Conservation (phyloP, 2,113 vertebrate species). For the Corythoichthys haematopterus region DNA sequence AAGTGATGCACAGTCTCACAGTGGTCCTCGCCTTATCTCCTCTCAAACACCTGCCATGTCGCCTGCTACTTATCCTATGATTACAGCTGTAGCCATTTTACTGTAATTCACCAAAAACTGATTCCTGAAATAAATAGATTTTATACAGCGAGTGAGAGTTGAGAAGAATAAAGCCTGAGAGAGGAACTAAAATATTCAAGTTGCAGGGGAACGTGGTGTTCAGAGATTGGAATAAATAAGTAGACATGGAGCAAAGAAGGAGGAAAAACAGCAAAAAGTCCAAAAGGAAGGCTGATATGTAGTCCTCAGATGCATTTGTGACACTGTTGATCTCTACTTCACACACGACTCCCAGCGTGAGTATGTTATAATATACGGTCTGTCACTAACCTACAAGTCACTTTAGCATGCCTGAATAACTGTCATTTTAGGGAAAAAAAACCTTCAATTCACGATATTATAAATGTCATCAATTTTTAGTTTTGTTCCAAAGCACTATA, state of each 20-base stretch:
- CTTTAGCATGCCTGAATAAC: too few relatives aligned
- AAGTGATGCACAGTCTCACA: conserved; percentile 62
- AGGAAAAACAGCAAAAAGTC: conserved; percentile 29
- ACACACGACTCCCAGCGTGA: conserved; percentile 25
- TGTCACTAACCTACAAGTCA: neutral
- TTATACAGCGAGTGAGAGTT: conserved; percentile 34
- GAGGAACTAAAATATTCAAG: conserved; percentile 62
- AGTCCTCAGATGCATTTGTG: conserved; percentile 27
- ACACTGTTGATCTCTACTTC: conserved; percentile 36
- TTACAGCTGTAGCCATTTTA: conserved; percentile 72
- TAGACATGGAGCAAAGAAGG: conserved; percentile 33
- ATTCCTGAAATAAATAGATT: conserved; percentile 71
- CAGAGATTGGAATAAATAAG: conserved; percentile 61
- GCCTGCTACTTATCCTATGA: conserved; percentile 73
- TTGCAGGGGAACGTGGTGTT: conserved; percentile 55
- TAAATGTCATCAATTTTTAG: too few relatives aligned
- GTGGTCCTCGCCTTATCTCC: conserved; percentile 69
- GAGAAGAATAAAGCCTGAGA: conserved; percentile 5
- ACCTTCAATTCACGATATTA: too few relatives aligned
- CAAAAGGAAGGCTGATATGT: conserved; percentile 44
- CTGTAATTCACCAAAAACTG: conserved; percentile 67
- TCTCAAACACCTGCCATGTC: conserved; percentile 74
- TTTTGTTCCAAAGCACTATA: too few relatives aligned
- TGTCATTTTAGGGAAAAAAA: too few relatives aligned
- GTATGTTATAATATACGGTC: too few relatives aligned